Percentiles rank a stretch among this genome's conserved stretches.
Evolutionary conservation across 2,113 vertebrate genomes (phyloP).

Genomic region (Platanista minor): DNA sequence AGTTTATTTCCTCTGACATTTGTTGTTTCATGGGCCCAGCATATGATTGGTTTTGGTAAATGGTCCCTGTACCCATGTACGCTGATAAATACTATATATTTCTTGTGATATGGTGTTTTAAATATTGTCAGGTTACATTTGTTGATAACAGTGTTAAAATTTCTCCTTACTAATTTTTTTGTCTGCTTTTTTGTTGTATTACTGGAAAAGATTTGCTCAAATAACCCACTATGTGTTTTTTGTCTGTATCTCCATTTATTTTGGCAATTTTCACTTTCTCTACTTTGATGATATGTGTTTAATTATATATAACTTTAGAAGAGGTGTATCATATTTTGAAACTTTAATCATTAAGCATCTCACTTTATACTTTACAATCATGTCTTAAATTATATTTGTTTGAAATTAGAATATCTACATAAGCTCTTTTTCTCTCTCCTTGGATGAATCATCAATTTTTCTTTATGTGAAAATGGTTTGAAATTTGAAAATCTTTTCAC

Average conservation of each 20-base stretch:
- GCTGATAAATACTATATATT: neutral
- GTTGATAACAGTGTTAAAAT: too few relatives aligned
- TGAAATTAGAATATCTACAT: neutral
- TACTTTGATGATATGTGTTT: neutral
- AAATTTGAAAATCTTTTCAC: neutral
- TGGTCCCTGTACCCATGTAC: neutral
- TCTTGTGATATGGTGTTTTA: neutral
- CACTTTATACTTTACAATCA: neutral
- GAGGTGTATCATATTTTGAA: neutral
- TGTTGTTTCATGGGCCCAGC: neutral
- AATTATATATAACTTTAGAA: neutral
- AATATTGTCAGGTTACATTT: neutral
- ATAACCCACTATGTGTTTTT: neutral
- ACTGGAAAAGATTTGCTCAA: neutral
- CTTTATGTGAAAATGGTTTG: neutral
- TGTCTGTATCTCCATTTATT: neutral
- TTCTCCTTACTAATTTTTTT: neutral
- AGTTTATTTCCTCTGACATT: neutral
- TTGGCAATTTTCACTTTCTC: neutral
- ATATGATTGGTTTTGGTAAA: neutral
- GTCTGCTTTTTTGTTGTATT: neutral
- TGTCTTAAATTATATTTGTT: neutral
- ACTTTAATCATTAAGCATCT: neutral
- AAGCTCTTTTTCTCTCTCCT: neutral
- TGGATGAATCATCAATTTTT: neutral